Conservation (phyloP, 2,888 invertebrate genomes). For the Clusia tigrina region DNA sequence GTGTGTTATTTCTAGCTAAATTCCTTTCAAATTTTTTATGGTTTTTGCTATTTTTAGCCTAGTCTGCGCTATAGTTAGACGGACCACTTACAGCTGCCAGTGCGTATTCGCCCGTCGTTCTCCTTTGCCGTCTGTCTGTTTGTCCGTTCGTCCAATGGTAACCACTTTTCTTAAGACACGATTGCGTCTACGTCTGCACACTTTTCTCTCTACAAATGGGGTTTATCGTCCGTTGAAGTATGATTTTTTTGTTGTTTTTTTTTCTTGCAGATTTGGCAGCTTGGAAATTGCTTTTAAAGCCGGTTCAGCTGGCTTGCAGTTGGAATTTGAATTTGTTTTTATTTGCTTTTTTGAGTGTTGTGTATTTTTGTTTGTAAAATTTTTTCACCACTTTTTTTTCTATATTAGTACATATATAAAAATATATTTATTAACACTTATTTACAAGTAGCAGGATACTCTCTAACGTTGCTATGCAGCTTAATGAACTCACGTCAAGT, state of each 20-base stretch:
- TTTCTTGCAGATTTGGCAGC: constrained; percentile 3
- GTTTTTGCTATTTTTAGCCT: constrained; percentile 30
- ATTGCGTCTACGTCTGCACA: neutral
- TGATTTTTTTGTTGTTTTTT: neutral
- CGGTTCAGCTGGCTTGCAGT: too few relatives aligned
- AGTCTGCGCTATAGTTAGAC: constrained; percentile 22
- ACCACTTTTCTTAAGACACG: constrained; percentile 9
- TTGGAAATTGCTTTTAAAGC: too few relatives aligned
- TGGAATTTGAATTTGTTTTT: too few relatives aligned
- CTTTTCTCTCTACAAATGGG: neutral
- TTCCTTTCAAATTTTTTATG: constrained; percentile 23
- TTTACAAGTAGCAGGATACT: too few relatives aligned
- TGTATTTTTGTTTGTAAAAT: too few relatives aligned
- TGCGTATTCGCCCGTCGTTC: constrained; percentile 10
- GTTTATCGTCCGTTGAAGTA: neutral
- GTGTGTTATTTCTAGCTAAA: neutral
- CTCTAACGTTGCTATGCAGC: too few relatives aligned
- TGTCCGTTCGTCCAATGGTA: constrained; percentile 9
- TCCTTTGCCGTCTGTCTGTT: constrained; percentile 3
- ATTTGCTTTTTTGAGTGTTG: too few relatives aligned
- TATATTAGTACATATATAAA: too few relatives aligned
- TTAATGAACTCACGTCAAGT: neutral
- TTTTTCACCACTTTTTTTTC: too few relatives aligned
- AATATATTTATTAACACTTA: too few relatives aligned
- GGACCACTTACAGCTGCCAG: constrained; percentile 11